phyloP scores from a whole-genome alignment of 2,797 vertebrate species.

The Setipinna tenuifilis region DNA sequence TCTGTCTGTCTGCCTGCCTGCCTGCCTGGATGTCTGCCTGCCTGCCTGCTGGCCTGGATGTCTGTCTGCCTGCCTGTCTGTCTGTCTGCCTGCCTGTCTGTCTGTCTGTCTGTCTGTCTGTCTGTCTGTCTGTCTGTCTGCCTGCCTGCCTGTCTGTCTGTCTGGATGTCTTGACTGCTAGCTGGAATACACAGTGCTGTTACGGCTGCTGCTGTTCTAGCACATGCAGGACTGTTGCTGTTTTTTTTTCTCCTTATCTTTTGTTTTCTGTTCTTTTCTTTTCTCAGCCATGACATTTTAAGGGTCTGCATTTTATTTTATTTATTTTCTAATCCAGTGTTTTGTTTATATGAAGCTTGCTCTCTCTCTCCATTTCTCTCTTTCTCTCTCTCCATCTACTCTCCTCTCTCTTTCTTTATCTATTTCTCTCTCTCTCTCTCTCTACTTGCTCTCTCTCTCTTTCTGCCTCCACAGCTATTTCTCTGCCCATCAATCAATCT shows the following conservation, averaged over 20 bases:
- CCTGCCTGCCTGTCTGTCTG: no score
- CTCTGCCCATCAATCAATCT: background rate
- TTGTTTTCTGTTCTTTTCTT: background rate
- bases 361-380: background rate
- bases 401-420: background rate
- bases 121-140: no score
- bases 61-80: no score
- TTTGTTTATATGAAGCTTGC: background rate
- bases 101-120: no score
- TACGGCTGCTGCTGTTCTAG: no score
- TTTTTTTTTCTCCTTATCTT: no score
- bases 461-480: background rate
- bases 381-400: no score
- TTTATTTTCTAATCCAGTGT: background rate
- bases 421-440: background rate
- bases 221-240: no score
- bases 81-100: no score
- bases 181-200: background rate
- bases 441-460: background rate
- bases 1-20: no score
- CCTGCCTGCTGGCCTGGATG: no score
- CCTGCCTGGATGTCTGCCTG: no score
- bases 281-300: conserved; percentile 17
- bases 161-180: background rate
- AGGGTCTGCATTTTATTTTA: background rate